Percentiles rank a stretch among this genome's conserved stretches.
Evolutionary conservation across 2,888 invertebrate species (phyloP).

Genomic region (Caradrina kadenii): DNA sequence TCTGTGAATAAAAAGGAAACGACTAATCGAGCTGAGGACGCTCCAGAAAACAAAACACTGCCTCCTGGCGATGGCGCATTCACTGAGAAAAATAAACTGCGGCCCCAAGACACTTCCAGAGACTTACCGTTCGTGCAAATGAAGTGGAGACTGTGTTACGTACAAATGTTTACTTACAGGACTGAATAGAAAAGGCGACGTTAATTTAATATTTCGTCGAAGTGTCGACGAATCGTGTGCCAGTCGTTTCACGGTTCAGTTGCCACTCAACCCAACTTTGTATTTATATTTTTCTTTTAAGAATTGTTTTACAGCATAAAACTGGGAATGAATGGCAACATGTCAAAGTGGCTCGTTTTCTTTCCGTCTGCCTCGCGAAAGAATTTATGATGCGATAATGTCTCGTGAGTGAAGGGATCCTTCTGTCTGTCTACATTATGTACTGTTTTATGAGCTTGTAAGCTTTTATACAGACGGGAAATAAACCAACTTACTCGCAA

Average conservation of each 20-base stretch:
- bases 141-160: slow-evolving; percentile 78
- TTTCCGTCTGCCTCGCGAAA: slow-evolving; percentile 36
- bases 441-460: slow-evolving; percentile 41
- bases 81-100: slow-evolving; percentile 80
- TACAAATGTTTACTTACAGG: slow-evolving; percentile 74
- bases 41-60: slow-evolving; percentile 79
- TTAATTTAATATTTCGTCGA: slow-evolving; percentile 64
- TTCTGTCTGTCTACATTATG: slow-evolving; percentile 38
- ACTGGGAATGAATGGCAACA: slow-evolving; percentile 25
- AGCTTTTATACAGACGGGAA: slow-evolving; percentile 23
- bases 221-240: slow-evolving; percentile 52
- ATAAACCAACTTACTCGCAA: slow-evolving; percentile 10
- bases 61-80: slow-evolving; percentile 72
- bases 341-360: slow-evolving; percentile 46
- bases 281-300: slow-evolving; percentile 25
- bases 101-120: slow-evolving; percentile 75
- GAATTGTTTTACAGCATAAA: slow-evolving; percentile 31
- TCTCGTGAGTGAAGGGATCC: slow-evolving; percentile 33
- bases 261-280: slow-evolving; percentile 15
- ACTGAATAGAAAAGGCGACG: slow-evolving; percentile 68
- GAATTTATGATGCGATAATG: slow-evolving; percentile 55
- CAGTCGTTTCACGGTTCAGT: slow-evolving; percentile 40
- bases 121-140: slow-evolving; percentile 72
- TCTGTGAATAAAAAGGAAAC: slow-evolving; percentile 76
- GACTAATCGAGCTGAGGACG: slow-evolving; percentile 78